Percentiles rank a stretch among this genome's conserved stretches.
Evolutionary conservation across 2,797 vertebrate genomes (phyloP).

Genomic region (Chelidonichthys spinosus): DNA sequence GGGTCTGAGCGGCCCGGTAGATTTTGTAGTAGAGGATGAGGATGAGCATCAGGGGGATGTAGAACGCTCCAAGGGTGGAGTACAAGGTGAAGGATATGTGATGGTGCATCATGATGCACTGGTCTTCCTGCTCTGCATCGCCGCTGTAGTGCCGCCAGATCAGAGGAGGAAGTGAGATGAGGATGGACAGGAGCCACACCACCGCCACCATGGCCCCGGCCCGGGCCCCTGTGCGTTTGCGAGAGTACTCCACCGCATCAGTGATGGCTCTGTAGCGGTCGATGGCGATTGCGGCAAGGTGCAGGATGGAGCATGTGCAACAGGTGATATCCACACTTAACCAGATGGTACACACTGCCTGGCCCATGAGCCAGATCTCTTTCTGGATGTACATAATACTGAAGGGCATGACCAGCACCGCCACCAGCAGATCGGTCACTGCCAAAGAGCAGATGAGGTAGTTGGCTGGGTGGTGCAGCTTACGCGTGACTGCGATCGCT

Average conservation of each 20-base stretch:
- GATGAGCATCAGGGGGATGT: slow-evolving; percentile 94
- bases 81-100: slow-evolving; percentile 94
- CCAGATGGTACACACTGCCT: slow-evolving; percentile 94
- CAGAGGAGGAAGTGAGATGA: slow-evolving; percentile 94
- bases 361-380: slow-evolving; percentile 95
- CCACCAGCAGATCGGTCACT: slow-evolving; percentile 96
- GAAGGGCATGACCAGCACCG: slow-evolving; percentile 98
- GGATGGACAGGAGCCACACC: slow-evolving; percentile 95
- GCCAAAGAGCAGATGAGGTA: slow-evolving; percentile 98
- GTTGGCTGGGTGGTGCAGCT: slow-evolving; percentile 97
- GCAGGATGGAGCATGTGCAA: slow-evolving; percentile 97
- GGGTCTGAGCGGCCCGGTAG: slow-evolving; percentile 94
- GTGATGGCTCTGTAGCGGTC: slow-evolving; percentile 97
- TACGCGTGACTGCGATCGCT: slow-evolving; percentile 95
- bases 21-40: slow-evolving; percentile 99
- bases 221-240: slow-evolving; percentile 91
- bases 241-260: slow-evolving; percentile 95
- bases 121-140: slow-evolving; percentile 82
- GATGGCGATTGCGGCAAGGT: slow-evolving; percentile 94
- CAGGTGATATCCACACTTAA: slow-evolving; percentile 95
- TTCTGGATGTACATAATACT: slow-evolving; percentile 95
- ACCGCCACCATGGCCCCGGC: slow-evolving; percentile 92
- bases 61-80: slow-evolving; percentile 97
- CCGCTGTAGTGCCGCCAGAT: slow-evolving; percentile 91
- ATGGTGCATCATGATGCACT: slow-evolving; percentile 94